These are phyloP conservation scores for Tolmerus cingulatus DNA, from an alignment of 2,888 invertebrate species.

Conservation along the genomic window DNA sequence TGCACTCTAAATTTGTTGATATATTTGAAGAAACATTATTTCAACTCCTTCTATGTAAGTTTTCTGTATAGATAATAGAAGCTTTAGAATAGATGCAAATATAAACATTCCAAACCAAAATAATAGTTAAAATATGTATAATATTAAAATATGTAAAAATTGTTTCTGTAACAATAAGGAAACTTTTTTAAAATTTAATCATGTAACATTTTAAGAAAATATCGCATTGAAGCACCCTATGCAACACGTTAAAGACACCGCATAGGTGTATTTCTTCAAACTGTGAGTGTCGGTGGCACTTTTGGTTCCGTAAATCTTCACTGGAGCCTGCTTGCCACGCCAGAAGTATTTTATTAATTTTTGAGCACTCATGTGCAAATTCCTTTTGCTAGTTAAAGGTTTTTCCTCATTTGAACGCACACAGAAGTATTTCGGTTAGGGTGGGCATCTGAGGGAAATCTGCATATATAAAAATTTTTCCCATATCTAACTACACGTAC, in stretches of 20 bases:
- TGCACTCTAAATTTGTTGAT: not conserved
- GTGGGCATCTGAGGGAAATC: not conserved
- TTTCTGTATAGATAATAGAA: too few species aligned
- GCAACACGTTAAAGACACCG: constrained; percentile 10
- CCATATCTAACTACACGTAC: constrained; percentile 17
- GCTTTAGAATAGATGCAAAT: too few species aligned
- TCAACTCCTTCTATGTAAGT: not conserved
- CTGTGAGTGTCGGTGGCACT: constrained; percentile 21
- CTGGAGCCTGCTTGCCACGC: not conserved
- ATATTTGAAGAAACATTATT: not conserved
- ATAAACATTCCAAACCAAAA: too few species aligned
- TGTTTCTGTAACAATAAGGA: not conserved
- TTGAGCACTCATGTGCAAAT: constrained; percentile 47
- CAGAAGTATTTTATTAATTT: constrained; percentile 48
- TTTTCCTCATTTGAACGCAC: constrained; percentile 31
- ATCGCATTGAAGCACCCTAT: not conserved
- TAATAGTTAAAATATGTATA: too few species aligned
- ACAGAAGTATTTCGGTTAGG: constrained; percentile 4
- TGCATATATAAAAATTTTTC: not conserved
- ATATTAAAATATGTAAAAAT: not conserved
- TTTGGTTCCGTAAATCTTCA: not conserved
- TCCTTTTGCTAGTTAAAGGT: constrained; percentile 42
- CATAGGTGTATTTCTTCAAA: constrained; percentile 32
- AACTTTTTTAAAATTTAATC: not conserved
- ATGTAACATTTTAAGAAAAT: not conserved